Base-by-base conservation (phyloP, 35 echinoderm and acorn worm species). In the Amphiura filiformis region DNA sequence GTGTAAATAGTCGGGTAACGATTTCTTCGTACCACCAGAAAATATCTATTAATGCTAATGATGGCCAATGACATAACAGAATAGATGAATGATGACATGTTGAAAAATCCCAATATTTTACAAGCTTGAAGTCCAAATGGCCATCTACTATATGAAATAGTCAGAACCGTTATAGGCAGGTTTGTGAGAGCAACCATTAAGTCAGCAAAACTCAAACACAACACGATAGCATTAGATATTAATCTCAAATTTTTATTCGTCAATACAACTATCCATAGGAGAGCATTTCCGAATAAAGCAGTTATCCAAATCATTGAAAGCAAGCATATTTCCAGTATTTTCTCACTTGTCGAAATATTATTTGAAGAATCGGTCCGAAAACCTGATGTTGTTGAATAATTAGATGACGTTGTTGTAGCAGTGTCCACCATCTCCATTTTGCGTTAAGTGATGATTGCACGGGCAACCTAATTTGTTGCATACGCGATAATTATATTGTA, bases 31-130 rank as follows among this genome's bases (percentile, higher is more conserved):
- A 98, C 96, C 26, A 98, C 94, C 13, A 98, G 83, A 11, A 92
- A 78, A 84, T 98, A 98, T 77, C 96, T 75, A 83, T 98, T 98
- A 70, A 98, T 91, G 49, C 96, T 98, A 0, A 98, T 98, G 17
- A 89, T 89, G 37, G 47, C 96, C 32, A 98, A 83, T 31, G 96
- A 98, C 96, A 98, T 98, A 76, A 98, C 96, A 64, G 96, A 98
- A 1, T 70, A 89, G 31, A 98, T 89, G 39, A 98, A 98, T 15
- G 93, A 92, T 14, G 81, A 47, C 96, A 98, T 98, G 70, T 94
- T 98, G 31, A 91, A 76, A 82, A 94, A 92, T 0, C 96, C 96
- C 18, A 92, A 80, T 0, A 78, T 31, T 13, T 39, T 80, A 77
- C 96, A 98, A 18, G 92, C 18, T 0, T 0, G 0, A 0, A 86